Evolutionary conservation across 2,113 vertebrate genomes (phyloP).

Genomic region (Gavia stellata): DNA sequence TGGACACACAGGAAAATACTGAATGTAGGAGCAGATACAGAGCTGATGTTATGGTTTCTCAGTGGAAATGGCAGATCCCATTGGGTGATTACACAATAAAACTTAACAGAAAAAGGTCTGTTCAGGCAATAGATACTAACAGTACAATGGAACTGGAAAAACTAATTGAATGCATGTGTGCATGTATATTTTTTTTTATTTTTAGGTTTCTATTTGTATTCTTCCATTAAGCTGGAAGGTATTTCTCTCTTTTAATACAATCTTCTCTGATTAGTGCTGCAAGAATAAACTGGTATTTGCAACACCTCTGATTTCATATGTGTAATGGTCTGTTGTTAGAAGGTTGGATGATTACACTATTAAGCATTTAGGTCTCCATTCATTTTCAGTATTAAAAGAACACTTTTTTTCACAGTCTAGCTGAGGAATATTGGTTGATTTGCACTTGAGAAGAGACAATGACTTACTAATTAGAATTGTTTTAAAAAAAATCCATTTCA

Average conservation of each 20-base stretch:
- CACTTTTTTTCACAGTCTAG: background rate
- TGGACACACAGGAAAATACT: rapidly evolving
- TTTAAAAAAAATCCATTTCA: background rate
- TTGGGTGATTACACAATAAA: background rate
- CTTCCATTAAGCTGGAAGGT: background rate
- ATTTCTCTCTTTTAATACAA: background rate
- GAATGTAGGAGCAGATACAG: background rate
- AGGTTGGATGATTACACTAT: background rate
- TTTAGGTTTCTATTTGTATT: background rate
- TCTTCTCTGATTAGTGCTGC: background rate
- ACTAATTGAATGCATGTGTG: background rate
- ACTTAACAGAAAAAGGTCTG: background rate
- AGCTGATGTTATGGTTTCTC: background rate
- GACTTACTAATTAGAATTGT: conserved; percentile 4
- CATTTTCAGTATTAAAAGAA: background rate
- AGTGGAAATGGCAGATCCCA: background rate
- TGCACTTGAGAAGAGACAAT: background rate
- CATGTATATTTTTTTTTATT: background rate
- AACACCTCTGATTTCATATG: background rate
- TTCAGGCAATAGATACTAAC: background rate
- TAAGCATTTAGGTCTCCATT: background rate
- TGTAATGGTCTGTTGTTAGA: background rate
- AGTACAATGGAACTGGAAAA: background rate
- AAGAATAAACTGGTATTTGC: background rate
- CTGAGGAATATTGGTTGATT: background rate